These are phyloP conservation scores for Brassicogethes aeneus DNA, from an alignment of 2,888 invertebrate species.

Conservation along the genomic window DNA sequence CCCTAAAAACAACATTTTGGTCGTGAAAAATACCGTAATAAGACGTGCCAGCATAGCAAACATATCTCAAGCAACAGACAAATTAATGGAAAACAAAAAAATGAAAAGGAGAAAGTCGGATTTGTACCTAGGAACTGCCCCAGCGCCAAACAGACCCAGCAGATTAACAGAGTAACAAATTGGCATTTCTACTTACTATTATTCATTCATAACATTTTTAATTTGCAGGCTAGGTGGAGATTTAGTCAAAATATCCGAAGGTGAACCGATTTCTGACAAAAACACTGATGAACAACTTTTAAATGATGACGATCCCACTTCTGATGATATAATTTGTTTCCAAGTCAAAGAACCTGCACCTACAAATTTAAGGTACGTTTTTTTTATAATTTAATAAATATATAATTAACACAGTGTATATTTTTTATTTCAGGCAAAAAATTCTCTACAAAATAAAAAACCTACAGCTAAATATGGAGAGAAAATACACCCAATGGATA, in stretches of 20 bases:
- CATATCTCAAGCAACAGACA: slow-evolving; percentile 13
- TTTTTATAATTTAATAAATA: slow-evolving; percentile 4
- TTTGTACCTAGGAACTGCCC: slow-evolving; percentile 28
- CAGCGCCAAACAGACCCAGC: slow-evolving; percentile 37
- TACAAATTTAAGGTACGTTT: slow-evolving; percentile 13
- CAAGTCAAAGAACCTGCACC: not conserved
- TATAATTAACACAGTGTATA: slow-evolving; percentile 3
- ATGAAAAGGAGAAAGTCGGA: slow-evolving; percentile 34
- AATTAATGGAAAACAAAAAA: slow-evolving; percentile 19
- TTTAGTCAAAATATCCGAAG: slow-evolving; percentile 37
- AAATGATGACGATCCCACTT: not conserved
- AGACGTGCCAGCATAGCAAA: slow-evolving; percentile 49
- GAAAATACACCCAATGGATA: slow-evolving; percentile 24
- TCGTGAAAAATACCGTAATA: too few species aligned
- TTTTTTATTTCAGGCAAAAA: slow-evolving; percentile 22
- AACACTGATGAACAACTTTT: slow-evolving; percentile 1
- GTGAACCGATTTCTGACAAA: slow-evolving; percentile 13
- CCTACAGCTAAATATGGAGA: slow-evolving; percentile 17
- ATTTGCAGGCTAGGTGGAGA: slow-evolving; percentile 35
- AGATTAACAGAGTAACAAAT: slow-evolving; percentile 35
- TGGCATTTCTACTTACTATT: slow-evolving; percentile 1
- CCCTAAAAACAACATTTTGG: slow-evolving; percentile 18
- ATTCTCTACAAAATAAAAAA: slow-evolving; percentile 17
- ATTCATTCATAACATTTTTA: slow-evolving; percentile 6
- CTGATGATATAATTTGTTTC: not conserved